Conservation (phyloP, 2,797 vertebrate genomes). For the Pangasius krempfi region DNA sequence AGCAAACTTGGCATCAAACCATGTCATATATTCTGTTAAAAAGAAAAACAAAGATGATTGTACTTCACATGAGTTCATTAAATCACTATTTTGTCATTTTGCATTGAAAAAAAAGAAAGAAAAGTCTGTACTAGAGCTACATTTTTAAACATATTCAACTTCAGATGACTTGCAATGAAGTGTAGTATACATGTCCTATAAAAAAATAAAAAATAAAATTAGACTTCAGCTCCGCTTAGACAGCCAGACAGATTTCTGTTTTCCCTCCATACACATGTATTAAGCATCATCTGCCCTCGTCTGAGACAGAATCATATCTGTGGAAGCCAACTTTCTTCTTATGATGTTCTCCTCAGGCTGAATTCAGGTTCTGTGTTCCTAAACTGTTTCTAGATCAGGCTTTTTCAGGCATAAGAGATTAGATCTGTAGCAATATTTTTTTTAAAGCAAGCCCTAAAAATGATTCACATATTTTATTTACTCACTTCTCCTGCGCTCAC, state of each 20-base stretch:
- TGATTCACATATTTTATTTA: neutral
- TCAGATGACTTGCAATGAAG: neutral
- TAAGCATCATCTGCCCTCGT: neutral
- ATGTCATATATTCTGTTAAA: constrained; percentile 37
- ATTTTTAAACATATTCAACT: constrained; percentile 22
- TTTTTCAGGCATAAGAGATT: neutral
- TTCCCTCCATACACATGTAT: neutral
- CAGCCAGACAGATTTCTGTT: neutral
- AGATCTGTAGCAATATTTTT: neutral
- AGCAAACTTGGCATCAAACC: constrained; percentile 33
- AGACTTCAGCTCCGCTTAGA: neutral
- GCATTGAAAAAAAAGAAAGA: neutral
- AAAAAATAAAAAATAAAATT: no score
- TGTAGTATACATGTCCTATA: neutral
- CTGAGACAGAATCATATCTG: neutral
- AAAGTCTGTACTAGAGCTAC: constrained; percentile 11
- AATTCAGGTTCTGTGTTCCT: neutral
- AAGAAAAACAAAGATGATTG: constrained; percentile 59
- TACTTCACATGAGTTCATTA: constrained; percentile 48
- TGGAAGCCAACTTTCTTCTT: neutral
- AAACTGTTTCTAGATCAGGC: neutral
- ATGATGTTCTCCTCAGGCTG: neutral
- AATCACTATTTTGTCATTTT: constrained; percentile 34
- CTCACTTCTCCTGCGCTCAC: neutral
- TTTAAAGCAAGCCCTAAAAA: constrained; percentile 1